Evolutionary conservation across 2,113 vertebrate species (phyloP).

Genomic region (Triplophysa dalaica): DNA sequence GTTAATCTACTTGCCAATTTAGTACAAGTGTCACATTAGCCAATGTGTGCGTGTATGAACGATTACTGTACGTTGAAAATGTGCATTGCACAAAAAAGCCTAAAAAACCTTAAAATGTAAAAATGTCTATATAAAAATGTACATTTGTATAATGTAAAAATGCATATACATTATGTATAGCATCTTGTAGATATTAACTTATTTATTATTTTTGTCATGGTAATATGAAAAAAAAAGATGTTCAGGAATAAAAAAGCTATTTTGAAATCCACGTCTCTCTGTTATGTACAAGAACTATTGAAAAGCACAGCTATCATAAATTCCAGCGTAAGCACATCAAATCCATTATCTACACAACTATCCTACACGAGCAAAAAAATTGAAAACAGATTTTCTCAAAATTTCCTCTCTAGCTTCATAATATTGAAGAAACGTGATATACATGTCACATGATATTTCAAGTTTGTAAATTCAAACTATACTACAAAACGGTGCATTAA

Average conservation of each 20-base stretch:
- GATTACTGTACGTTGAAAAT: slow-evolving; percentile 45
- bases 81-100: slow-evolving; percentile 49
- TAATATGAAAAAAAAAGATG: slow-evolving; percentile 55
- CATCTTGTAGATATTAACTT: slow-evolving; percentile 97
- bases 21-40: slow-evolving; percentile 54
- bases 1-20: slow-evolving; percentile 61
- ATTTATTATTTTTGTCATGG: slow-evolving; percentile 78
- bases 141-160: slow-evolving; percentile 82
- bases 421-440: neutral
- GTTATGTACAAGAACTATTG: neutral
- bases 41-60: slow-evolving; percentile 48
- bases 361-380: neutral
- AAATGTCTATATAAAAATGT: slow-evolving; percentile 75
- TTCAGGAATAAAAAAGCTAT: slow-evolving; percentile 64
- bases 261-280: slow-evolving; percentile 54
- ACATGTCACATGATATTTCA: neutral
- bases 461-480: too few species aligned
- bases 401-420: neutral
- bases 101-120: slow-evolving; percentile 66
- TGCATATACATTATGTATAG: slow-evolving; percentile 74
- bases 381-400: neutral
- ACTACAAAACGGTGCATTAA: too few species aligned
- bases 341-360: neutral
- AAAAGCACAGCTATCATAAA: too few species aligned
- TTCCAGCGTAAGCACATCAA: too few species aligned